Conservation (phyloP, 2,113 vertebrate species). For the Eidolon helvum region DNA sequence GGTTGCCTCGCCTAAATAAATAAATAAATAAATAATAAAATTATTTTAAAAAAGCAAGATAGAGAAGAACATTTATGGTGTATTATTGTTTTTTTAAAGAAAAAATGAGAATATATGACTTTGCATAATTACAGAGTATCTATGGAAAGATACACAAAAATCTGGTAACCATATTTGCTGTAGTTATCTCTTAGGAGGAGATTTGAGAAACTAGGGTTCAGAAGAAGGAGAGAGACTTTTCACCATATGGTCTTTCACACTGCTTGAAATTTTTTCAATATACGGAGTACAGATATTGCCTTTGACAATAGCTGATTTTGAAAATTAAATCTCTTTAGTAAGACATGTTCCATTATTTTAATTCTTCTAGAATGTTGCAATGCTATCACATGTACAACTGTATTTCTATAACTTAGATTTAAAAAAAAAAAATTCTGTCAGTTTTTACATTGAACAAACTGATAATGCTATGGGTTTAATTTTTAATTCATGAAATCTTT, state of each 20-base stretch:
- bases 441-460: background rate
- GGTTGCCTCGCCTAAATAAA: no score
- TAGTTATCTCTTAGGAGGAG: background rate
- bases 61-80: background rate
- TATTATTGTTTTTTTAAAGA: slow-evolving; percentile 1
- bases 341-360: background rate
- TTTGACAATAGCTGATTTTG: background rate
- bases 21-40: no score
- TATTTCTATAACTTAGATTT: background rate
- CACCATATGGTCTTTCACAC: background rate
- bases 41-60: background rate
- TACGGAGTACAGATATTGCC: background rate
- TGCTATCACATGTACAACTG: background rate
- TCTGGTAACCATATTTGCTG: slow-evolving; percentile 46
- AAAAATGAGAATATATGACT: background rate
- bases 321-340: background rate
- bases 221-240: slow-evolving; percentile 19
- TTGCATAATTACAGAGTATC: slow-evolving; percentile 56
- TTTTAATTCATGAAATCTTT: background rate
- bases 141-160: slow-evolving; percentile 48
- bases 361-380: background rate
- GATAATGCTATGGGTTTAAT: background rate
- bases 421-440: background rate
- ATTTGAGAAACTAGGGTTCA: slow-evolving; percentile 28
- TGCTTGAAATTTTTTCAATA: background rate